A percentile compares a stretch with the other conserved stretches of the same genome.
Evolutionary conservation across 2,888 invertebrate species (phyloP).

Genomic region (Leptinotarsa tumamoca): DNA sequence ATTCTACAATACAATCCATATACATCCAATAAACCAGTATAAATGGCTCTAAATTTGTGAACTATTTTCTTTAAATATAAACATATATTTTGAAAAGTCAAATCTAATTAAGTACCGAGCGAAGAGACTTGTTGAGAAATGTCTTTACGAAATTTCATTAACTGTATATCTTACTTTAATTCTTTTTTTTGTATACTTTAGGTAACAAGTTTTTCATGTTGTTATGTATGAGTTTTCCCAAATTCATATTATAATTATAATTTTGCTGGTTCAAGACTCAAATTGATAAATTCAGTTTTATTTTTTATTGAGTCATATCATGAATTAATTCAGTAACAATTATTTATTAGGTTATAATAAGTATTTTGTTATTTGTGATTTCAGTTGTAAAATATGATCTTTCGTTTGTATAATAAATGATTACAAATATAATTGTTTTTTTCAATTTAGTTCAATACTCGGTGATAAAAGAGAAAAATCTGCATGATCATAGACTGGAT

Average conservation of each 20-base stretch:
- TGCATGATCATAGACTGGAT: too few relatives aligned
- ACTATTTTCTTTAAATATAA: too few relatives aligned
- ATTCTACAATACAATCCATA: too few relatives aligned
- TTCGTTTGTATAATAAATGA: conserved; percentile 6
- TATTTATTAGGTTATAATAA: conserved; percentile 38
- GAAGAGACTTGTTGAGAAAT: not conserved
- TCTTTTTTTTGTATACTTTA: not conserved
- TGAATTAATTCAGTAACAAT: conserved; percentile 18
- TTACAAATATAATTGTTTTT: not conserved
- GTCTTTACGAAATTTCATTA: not conserved
- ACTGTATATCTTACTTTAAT: too few relatives aligned
- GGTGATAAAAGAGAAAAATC: too few relatives aligned
- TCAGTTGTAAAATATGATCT: conserved; percentile 4
- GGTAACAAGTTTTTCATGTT: not conserved
- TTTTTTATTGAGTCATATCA: conserved; percentile 32
- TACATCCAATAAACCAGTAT: too few relatives aligned
- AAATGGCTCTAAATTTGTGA: too few relatives aligned
- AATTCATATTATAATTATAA: not conserved
- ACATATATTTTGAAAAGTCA: too few relatives aligned
- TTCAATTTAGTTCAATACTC: not conserved
- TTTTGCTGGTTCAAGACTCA: conserved; percentile 17
- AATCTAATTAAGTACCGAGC: too few relatives aligned
- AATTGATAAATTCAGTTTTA: conserved; percentile 31
- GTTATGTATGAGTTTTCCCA: not conserved
- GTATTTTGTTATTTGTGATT: conserved; percentile 32